phyloP scores from a whole-genome alignment of 2,797 vertebrate genomes.

The Cirrhinus mrigala region DNA sequence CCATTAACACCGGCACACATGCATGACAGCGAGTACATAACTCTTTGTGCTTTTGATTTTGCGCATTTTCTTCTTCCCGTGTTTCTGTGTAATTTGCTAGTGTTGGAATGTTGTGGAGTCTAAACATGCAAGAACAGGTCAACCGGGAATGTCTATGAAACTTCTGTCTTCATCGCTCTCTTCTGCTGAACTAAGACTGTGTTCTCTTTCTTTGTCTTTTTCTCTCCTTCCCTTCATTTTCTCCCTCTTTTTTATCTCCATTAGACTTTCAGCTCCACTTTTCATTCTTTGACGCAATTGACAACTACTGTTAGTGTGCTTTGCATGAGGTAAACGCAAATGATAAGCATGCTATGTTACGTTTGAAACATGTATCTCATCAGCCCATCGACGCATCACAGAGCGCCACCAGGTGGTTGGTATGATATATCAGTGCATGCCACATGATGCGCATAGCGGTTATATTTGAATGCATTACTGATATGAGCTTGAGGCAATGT shows the following conservation, averaged over 20 bases:
- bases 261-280: slow-evolving; percentile 81
- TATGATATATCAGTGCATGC: slow-evolving; percentile 16
- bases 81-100: background rate
- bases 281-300: slow-evolving; percentile 85
- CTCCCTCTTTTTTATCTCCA: slow-evolving; percentile 42
- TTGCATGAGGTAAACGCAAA: slow-evolving; percentile 76
- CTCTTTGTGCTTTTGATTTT: background rate
- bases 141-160: background rate
- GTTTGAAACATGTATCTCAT: slow-evolving; percentile 1
- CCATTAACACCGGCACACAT: background rate
- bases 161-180: slow-evolving; percentile 11
- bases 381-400: background rate
- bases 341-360: slow-evolving; percentile 8
- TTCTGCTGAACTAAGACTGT: slow-evolving; percentile 66
- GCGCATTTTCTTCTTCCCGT: background rate
- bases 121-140: slow-evolving; percentile 21
- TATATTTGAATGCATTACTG: slow-evolving; percentile 29
- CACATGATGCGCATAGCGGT: background rate
- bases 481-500: background rate
- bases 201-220: slow-evolving; percentile 69
- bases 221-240: slow-evolving; percentile 61
- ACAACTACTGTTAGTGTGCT: slow-evolving; percentile 80
- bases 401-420: slow-evolving; percentile 3
- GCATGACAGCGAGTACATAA: background rate
- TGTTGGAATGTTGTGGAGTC: slow-evolving; percentile 10